phyloP scores from a whole-genome alignment of 1,140 invertebrate species.

The Zaprionus inermis region DNA sequence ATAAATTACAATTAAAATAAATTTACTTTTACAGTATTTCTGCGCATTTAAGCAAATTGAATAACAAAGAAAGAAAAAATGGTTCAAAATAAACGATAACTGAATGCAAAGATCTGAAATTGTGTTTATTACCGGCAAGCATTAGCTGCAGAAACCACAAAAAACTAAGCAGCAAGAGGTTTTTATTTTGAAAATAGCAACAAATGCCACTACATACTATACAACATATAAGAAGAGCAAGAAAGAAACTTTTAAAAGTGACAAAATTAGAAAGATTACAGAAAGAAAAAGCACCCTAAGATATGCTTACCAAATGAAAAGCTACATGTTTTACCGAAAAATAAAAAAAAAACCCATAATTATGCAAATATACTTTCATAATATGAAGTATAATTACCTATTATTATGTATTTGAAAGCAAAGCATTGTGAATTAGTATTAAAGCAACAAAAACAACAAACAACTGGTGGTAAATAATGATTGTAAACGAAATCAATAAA shows the following conservation, averaged over 20 bases:
- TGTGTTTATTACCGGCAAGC: conserved; percentile 27
- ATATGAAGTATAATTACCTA: conserved; percentile 72
- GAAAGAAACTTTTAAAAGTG: conserved; percentile 24
- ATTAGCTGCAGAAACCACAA: conserved; percentile 21
- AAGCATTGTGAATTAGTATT: conserved; percentile 82
- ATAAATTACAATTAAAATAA: conserved; percentile 47
- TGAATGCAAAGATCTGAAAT: conserved; percentile 38
- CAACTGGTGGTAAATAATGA: conserved; percentile 75
- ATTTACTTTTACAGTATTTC: conserved; percentile 81
- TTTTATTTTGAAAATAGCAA: conserved; percentile 41
- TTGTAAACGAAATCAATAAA: conserved; percentile 56
- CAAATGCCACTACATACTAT: conserved; percentile 25
- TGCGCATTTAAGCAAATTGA: conserved; percentile 78
- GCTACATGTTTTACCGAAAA: conserved; percentile 55
- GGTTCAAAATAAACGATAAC: conserved; percentile 53
- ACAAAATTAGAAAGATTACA: conserved; percentile 36
- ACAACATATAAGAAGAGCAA: conserved; percentile 20
- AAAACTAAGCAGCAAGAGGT: conserved; percentile 37
- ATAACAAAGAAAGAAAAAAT: conserved; percentile 35
- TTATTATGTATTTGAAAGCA: conserved; percentile 79
- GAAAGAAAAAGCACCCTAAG: conserved; percentile 59
- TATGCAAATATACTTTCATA: conserved; percentile 62
- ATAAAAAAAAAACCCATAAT: conserved; percentile 34
- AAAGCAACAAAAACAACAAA: conserved; percentile 69
- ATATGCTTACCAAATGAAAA: conserved; percentile 61